phyloP scores from a whole-genome alignment of 2,797 vertebrate species.

The Capromys pilorides region DNA sequence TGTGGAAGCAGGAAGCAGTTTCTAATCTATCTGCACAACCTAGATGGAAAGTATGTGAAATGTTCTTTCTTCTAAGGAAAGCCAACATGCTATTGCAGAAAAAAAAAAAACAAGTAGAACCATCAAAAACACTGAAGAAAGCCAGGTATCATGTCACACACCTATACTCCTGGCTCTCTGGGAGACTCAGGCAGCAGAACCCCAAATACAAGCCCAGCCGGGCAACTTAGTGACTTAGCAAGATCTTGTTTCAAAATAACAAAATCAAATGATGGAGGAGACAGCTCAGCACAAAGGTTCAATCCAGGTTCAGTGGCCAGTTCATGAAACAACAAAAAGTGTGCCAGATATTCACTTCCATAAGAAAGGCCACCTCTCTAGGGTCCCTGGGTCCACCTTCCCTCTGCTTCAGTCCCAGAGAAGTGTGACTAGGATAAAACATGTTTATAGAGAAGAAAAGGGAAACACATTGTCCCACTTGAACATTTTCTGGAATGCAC shows the following conservation, averaged over 20 bases:
- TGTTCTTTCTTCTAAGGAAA: not conserved
- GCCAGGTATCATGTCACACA: not conserved
- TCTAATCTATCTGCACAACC: not conserved
- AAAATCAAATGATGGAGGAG: not conserved
- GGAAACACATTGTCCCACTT: constrained; percentile 71
- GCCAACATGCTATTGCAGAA: not conserved
- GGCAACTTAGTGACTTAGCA: not conserved
- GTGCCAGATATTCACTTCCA: not conserved
- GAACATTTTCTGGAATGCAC: constrained; percentile 39
- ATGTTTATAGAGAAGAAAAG: not conserved
- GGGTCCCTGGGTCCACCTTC: fast-evolving
- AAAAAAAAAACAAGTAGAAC: not conserved
- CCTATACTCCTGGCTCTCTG: not conserved
- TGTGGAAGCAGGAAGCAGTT: not conserved
- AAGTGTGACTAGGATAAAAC: not conserved
- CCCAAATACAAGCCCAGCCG: not conserved
- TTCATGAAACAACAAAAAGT: not conserved
- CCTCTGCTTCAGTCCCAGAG: not conserved
- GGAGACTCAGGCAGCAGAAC: not conserved
- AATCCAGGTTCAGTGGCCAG: not conserved
- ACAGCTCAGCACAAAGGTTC: not conserved
- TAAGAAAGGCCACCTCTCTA: not conserved
- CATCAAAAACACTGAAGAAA: not conserved
- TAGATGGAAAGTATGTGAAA: not conserved
- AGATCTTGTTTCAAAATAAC: not conserved